These are phyloP conservation scores for Cheilosia variabilis DNA, from an alignment of 2,888 invertebrate genomes.

Conservation along the genomic window DNA sequence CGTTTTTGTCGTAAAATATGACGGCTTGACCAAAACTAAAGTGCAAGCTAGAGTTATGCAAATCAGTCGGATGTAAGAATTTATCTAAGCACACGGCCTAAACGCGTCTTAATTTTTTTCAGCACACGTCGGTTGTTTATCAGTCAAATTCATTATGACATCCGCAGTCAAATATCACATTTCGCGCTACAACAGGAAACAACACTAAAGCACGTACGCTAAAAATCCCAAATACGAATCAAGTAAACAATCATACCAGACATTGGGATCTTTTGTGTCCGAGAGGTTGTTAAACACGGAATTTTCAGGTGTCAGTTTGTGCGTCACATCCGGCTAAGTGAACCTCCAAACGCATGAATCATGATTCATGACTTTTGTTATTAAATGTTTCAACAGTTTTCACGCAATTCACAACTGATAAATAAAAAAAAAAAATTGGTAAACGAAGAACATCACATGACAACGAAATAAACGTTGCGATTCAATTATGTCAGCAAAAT, in stretches of 20 bases:
- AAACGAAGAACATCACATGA: not conserved
- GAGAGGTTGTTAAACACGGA: not conserved
- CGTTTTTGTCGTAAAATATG: too few relatives aligned
- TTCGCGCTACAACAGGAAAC: too few relatives aligned
- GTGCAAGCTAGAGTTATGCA: too few relatives aligned
- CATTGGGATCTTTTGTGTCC: not conserved
- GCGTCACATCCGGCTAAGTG: slow-evolving; percentile 5
- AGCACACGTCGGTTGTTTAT: too few relatives aligned
- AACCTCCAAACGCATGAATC: slow-evolving; percentile 2
- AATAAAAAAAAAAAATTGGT: not conserved
- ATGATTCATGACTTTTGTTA: not conserved
- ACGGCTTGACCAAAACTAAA: too few relatives aligned
- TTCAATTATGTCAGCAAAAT: not conserved
- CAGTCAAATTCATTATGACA: too few relatives aligned
- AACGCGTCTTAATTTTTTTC: too few relatives aligned
- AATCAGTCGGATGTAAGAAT: too few relatives aligned
- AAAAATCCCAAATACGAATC: not conserved
- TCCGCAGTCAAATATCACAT: too few relatives aligned
- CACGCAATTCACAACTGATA: not conserved
- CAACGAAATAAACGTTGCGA: not conserved
- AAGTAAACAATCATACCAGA: not conserved
- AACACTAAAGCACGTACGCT: too few relatives aligned
- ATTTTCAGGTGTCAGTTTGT: slow-evolving; percentile 4
- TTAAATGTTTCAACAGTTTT: not conserved
- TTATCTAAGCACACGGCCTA: too few relatives aligned